These are phyloP conservation scores for Ennomos fuscantarius DNA, from an alignment of 2,888 invertebrate genomes.

Conservation along the genomic window DNA sequence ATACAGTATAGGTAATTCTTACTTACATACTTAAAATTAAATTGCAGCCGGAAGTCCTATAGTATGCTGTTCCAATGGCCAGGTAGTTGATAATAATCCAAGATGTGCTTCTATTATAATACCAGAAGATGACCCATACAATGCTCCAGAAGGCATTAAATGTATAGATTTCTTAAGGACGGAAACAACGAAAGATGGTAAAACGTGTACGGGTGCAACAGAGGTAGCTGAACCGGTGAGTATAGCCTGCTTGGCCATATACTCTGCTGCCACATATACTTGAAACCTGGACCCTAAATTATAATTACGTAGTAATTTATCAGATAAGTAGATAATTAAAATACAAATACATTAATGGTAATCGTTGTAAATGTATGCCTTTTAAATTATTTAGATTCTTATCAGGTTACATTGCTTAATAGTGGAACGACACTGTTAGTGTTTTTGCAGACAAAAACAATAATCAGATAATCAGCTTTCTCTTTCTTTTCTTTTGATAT, in stretches of 20 bases:
- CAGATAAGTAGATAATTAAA: too few relatives aligned
- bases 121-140: constrained; percentile 28
- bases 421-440: too few relatives aligned
- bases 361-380: too few relatives aligned
- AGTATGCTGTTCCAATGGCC: constrained; percentile 27
- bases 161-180: constrained; percentile 35
- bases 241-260: neutral
- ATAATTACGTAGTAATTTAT: too few relatives aligned
- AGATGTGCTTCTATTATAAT: constrained; percentile 32
- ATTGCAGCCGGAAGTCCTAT: constrained; percentile 14
- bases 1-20: neutral
- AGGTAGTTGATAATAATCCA: constrained; percentile 20
- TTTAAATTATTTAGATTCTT: too few relatives aligned
- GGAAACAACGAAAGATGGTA: constrained; percentile 13
- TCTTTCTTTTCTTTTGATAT: too few relatives aligned
- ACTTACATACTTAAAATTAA: neutral
- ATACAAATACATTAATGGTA: too few relatives aligned
- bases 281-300: too few relatives aligned
- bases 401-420: too few relatives aligned
- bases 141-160: constrained; percentile 17
- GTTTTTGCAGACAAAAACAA: too few relatives aligned
- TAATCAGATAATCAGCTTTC: too few relatives aligned
- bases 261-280: too few relatives aligned
- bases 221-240: constrained; percentile 31
- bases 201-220: constrained; percentile 7